Percentiles rank a stretch among this genome's conserved stretches.
Conservation (phyloP, 2,888 invertebrate genomes). For the Cheilosia grossa region DNA sequence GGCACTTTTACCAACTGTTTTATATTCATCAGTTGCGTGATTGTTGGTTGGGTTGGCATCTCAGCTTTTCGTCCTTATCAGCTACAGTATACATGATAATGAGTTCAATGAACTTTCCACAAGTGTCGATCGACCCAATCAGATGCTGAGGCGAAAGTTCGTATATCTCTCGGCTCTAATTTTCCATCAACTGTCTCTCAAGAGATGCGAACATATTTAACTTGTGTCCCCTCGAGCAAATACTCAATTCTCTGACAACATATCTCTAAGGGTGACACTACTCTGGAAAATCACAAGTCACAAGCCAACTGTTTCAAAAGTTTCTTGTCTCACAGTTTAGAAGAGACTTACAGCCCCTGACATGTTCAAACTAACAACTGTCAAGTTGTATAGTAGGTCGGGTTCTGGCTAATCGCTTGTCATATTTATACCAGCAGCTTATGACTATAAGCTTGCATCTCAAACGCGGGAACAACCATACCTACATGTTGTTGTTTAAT, state of each 20-base stretch:
- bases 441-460: background rate
- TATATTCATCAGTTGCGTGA: too few relatives aligned
- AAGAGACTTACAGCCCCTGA: slow-evolving; percentile 16
- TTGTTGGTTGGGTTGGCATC: too few relatives aligned
- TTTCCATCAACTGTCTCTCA: too few relatives aligned
- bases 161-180: too few relatives aligned
- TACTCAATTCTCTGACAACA: background rate
- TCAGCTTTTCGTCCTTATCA: too few relatives aligned
- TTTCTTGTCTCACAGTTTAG: slow-evolving; percentile 13
- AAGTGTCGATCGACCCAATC: too few relatives aligned
- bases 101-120: too few relatives aligned
- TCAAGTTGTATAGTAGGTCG: slow-evolving; percentile 22
- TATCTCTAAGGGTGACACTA: background rate
- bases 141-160: too few relatives aligned
- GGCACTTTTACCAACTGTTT: too few relatives aligned
- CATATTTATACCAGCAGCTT: slow-evolving; percentile 24
- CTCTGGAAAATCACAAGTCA: background rate
- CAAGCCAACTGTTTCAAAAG: background rate
- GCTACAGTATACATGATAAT: too few relatives aligned
- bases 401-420: background rate
- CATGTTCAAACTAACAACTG: slow-evolving; percentile 24
- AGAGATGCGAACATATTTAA: too few relatives aligned
- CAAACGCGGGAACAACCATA: background rate
- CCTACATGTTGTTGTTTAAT: background rate
- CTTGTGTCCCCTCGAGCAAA: background rate